Conservation (phyloP, 2,888 invertebrate genomes). For the Hyposoter dolosus region DNA sequence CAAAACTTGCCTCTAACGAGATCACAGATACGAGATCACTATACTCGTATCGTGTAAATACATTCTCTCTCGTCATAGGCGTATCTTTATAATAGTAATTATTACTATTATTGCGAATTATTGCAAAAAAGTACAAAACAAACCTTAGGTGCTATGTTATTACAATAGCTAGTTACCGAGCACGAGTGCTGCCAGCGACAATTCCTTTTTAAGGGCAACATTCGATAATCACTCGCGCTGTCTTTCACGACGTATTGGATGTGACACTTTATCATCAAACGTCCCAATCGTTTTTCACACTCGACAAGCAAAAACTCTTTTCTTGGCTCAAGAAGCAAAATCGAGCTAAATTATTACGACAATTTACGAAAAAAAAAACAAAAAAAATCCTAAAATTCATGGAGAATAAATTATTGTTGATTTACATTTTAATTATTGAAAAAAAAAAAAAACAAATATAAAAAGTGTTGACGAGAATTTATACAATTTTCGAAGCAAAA, state of each 20-base stretch:
- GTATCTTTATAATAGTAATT: conserved; percentile 74
- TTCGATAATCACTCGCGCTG: conserved; percentile 60
- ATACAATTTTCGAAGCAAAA: background rate
- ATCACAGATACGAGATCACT: background rate
- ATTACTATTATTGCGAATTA: conserved; percentile 82
- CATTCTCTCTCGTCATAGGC: conserved; percentile 79
- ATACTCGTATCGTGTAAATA: conserved; percentile 82
- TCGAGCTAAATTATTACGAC: background rate
- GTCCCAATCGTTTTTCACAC: background rate
- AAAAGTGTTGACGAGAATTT: background rate
- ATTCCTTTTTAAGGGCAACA: conserved; percentile 56
- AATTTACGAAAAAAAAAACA: background rate
- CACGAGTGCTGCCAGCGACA: conserved; percentile 64
- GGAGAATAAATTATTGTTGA: background rate
- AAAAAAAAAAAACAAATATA: background rate
- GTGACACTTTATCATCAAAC: background rate
- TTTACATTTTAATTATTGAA: background rate
- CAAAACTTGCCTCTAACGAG: background rate
- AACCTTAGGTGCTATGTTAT: conserved; percentile 85
- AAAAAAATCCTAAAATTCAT: background rate
- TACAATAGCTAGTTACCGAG: conserved; percentile 80
- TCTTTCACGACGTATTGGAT: conserved; percentile 27
- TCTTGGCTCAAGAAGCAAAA: background rate
- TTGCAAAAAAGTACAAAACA: conserved; percentile 84
- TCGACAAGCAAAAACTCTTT: background rate